Conservation (phyloP, 2,113 vertebrate species). For the Odocoileus hemionus region DNA sequence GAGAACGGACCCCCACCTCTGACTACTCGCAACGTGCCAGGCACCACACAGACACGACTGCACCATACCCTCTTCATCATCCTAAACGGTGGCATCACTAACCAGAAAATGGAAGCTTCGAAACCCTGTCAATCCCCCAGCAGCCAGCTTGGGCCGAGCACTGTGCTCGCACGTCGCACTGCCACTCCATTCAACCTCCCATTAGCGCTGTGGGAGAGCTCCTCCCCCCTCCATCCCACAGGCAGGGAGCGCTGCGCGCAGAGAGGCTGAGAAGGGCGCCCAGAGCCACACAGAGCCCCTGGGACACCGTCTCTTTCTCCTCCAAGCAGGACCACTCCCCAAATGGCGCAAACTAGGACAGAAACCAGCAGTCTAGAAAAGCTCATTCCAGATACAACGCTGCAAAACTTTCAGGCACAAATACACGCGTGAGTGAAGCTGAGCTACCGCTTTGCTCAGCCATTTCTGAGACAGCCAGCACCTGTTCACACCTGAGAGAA, state of each 20-base stretch:
- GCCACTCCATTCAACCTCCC: fast-evolving
- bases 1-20: background rate
- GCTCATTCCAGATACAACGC: background rate
- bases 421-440: fast-evolving
- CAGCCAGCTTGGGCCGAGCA: fast-evolving
- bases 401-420: background rate
- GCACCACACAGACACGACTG: fast-evolving
- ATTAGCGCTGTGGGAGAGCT: fast-evolving
- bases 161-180: fast-evolving
- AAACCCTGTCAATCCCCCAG: fast-evolving
- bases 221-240: background rate
- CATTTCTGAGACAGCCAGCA: background rate
- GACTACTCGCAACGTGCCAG: background rate
- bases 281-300: background rate
- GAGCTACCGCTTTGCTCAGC: fast-evolving
- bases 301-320: background rate
- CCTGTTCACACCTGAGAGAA: background rate
- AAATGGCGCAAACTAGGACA: fast-evolving
- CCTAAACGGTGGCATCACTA: fast-evolving
- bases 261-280: background rate
- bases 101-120: background rate
- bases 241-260: background rate
- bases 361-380: background rate
- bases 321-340: background rate
- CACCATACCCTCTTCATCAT: fast-evolving